Base-by-base conservation (phyloP, 2,797 vertebrate genomes). In the Neostethus bicornis region DNA sequence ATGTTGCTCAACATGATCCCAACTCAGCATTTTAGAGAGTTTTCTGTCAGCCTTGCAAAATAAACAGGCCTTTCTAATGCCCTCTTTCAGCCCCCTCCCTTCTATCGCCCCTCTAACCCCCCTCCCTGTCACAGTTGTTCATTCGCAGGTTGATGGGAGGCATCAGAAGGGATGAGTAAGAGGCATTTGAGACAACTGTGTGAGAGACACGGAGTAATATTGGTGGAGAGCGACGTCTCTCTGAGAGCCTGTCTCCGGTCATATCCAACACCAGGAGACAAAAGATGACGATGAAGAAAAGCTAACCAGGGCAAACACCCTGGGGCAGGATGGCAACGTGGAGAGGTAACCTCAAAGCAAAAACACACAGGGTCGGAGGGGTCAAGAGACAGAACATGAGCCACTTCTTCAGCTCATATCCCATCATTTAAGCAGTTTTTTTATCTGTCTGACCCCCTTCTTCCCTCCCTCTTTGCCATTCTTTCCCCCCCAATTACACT, bases 31-130 rank as follows among this genome's bases (percentile, higher is more conserved):
- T 87, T 87, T 34, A 25, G 25, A 49, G 74, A 87, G 74, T 80
- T 89, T 89, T 87, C 73, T 89, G 86, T 88, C 81, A 80, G 72
- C 81, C 83, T 86, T 89, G 90, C 87, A 90, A 85, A 89, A 89
- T 70, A 86, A 88, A 87, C 87, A 81, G 52, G 66, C 79, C 86
- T 76, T 75, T 85, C 58, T 84, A 71, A 76, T 81, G 80, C 73
- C 77, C 74, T 78, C 69, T 60, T 74, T 73, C 29, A n/a, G n/a
- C 60, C 77, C 71, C 63, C 79, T 72, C 70, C 57, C 53, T 76
- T 80, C 64, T 35, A 69, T 51, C 44, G 60, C 50, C 50, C 74
- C 68, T 70, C 46, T 75, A 73, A 66, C 59, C 49, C 55, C 61
- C 64, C 61, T 58, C 73, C 58, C 74, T 91, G 83, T 91, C 89